Evolutionary conservation across 2,113 vertebrate species (phyloP).

Genomic region (Prinia subflava): DNA sequence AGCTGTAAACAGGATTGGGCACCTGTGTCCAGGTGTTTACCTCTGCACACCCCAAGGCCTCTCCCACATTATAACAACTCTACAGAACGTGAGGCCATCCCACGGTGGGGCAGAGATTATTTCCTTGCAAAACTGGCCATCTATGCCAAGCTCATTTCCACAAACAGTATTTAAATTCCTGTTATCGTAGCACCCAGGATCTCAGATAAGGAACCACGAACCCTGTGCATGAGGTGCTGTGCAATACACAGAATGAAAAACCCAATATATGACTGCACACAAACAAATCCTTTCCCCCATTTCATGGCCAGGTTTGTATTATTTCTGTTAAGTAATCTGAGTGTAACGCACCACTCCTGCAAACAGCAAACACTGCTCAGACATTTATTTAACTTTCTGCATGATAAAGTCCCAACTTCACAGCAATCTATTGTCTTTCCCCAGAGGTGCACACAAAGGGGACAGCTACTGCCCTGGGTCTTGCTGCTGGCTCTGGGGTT

Average conservation of each 20-base stretch:
- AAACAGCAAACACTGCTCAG: conserved; percentile 33
- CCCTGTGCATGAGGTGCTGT: neutral
- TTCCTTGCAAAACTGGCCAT: neutral
- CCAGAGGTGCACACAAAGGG: neutral
- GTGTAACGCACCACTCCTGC: neutral
- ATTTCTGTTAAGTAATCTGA: neutral
- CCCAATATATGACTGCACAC: neutral
- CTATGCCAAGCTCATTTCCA: neutral
- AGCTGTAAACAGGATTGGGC: neutral
- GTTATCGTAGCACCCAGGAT: neutral
- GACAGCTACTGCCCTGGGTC: neutral
- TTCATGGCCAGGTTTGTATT: neutral
- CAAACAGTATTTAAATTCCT: neutral
- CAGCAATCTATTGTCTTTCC: neutral
- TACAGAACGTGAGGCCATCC: neutral
- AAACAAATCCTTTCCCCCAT: neutral
- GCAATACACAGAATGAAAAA: neutral
- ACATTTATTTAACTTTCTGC: conserved; percentile 35
- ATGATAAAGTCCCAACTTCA: neutral
- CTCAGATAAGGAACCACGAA: neutral
- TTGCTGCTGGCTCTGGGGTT: neutral
- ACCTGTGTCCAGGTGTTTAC: neutral
- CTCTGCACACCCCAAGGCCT: neutral
- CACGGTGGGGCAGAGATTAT: neutral
- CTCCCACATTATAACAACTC: neutral